Evolutionary conservation across 2,113 vertebrate species (phyloP).

Genomic region (Oncorhynchus nerka): DNA sequence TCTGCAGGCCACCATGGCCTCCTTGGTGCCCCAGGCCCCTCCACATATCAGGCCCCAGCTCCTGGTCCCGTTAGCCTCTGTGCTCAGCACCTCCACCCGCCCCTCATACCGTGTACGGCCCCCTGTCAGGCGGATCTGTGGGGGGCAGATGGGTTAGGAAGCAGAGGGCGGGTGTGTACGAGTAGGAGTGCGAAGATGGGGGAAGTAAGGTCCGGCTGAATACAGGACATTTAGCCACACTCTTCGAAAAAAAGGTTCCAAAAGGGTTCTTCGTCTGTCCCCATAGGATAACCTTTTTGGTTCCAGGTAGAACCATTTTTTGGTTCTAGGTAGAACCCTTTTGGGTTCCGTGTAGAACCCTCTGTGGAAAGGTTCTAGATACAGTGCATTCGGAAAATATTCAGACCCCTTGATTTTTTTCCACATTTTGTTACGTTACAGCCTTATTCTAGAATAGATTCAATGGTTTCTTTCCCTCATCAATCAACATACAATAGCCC

Average conservation of each 20-base stretch:
- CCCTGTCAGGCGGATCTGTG: constrained; percentile 89
- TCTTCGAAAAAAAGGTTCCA: background rate
- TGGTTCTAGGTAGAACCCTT: no score
- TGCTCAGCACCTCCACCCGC: constrained; percentile 83
- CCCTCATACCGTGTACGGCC: constrained; percentile 89
- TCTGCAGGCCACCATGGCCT: constrained; percentile 90
- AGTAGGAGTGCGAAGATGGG: background rate
- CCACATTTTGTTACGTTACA: no score
- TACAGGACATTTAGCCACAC: background rate
- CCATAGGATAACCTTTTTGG: no score
- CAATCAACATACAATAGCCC: no score
- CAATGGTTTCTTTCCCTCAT: no score
- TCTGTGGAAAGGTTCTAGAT: no score
- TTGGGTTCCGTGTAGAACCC: no score
- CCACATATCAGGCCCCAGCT: constrained; percentile 93
- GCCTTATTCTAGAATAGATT: no score
- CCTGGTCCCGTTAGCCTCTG: constrained; percentile 67
- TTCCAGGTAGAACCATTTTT: no score
- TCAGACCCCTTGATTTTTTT: no score
- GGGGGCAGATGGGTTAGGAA: constrained; percentile 50
- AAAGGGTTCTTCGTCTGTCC: no score
- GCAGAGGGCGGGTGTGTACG: constrained; percentile 12
- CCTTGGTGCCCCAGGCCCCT: constrained; percentile 87
- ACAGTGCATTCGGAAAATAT: background rate
- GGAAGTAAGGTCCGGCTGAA: constrained; percentile 7